These are phyloP conservation scores for Bubalus kerabau DNA, from an alignment of 2,113 vertebrate species.

Conservation along the genomic window DNA sequence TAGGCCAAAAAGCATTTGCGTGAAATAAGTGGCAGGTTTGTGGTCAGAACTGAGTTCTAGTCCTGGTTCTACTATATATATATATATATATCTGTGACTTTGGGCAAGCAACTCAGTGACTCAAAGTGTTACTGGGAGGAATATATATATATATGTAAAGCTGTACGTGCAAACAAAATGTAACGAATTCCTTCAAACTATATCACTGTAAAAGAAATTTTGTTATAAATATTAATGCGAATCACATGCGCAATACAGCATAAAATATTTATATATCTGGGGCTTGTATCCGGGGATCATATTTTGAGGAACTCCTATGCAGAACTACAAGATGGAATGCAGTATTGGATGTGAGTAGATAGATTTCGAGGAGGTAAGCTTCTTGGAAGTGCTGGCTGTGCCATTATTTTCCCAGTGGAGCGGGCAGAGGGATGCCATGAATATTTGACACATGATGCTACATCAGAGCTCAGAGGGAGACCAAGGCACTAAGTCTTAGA, in stretches of 20 bases:
- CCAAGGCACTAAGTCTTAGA: background rate
- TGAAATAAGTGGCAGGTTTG: background rate
- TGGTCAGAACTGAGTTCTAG: background rate
- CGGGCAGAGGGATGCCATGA: background rate
- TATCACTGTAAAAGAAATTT: background rate
- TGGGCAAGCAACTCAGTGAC: background rate
- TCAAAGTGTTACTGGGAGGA: background rate
- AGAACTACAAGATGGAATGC: background rate
- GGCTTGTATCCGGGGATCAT: background rate
- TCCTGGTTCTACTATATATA: background rate
- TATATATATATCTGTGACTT: background rate
- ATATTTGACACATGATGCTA: background rate
- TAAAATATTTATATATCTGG: background rate
- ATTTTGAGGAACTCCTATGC: background rate
- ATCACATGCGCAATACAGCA: background rate
- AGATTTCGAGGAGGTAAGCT: background rate
- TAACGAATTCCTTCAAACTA: background rate
- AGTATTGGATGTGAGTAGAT: background rate
- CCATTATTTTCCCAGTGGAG: background rate
- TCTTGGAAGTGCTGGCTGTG: background rate
- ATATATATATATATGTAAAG: background rate
- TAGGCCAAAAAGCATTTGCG: background rate
- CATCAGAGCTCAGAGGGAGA: background rate
- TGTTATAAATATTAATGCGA: background rate
- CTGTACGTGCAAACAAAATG: background rate